These are phyloP conservation scores for Melipona bicolor DNA, from an alignment of 2,888 invertebrate genomes.

Conservation along the genomic window DNA sequence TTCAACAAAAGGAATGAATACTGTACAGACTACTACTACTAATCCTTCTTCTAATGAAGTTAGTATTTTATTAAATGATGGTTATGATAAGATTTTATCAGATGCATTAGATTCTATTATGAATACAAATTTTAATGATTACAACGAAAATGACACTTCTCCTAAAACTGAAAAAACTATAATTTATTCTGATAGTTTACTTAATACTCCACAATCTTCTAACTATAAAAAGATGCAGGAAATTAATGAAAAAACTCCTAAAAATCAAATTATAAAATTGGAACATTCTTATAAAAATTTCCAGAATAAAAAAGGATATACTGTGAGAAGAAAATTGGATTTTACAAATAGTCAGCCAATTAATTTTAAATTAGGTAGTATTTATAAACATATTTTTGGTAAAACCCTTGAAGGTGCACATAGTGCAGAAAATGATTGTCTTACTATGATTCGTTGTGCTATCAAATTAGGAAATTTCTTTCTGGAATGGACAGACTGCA, in stretches of 20 bases:
- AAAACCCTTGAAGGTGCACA: conserved; percentile 85
- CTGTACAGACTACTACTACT: background rate
- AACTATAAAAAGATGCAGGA: conserved; percentile 72
- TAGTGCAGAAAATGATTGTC: conserved; percentile 89
- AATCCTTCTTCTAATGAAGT: background rate
- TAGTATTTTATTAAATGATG: conserved; percentile 50
- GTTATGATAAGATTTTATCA: conserved; percentile 36
- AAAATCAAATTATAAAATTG: conserved; percentile 75
- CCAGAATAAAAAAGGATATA: conserved; percentile 15
- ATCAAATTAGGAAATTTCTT: conserved; percentile 86
- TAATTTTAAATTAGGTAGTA: conserved; percentile 85
- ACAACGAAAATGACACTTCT: background rate
- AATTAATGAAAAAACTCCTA: conserved; percentile 86
- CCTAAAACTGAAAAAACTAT: background rate
- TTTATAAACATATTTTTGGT: conserved; percentile 86
- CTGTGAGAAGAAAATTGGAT: conserved; percentile 52
- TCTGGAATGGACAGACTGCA: conserved; percentile 85
- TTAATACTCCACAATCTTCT: background rate
- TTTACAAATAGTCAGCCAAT: conserved; percentile 60
- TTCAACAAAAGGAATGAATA: background rate
- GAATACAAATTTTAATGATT: background rate
- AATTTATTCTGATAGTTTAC: no score
- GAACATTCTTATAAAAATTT: conserved; percentile 13
- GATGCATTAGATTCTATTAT: conserved; percentile 32
- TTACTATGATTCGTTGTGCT: conserved; percentile 87